Evolutionary conservation across 2,113 vertebrate species (phyloP).

Genomic region (Pelusios castaneus): DNA sequence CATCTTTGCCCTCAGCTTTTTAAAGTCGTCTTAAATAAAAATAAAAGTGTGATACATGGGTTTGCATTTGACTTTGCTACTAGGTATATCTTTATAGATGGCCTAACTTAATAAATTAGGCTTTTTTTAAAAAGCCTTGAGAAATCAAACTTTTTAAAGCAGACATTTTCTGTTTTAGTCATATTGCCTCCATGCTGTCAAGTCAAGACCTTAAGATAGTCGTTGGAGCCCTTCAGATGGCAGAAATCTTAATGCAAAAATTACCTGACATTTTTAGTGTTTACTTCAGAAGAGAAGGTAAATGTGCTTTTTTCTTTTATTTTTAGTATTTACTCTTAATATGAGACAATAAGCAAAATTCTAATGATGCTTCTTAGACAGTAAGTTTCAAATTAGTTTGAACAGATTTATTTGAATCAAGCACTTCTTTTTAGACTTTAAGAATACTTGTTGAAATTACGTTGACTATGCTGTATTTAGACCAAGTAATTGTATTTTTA

Average conservation of each 20-base stretch:
- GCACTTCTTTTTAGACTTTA: neutral
- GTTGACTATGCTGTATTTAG: neutral
- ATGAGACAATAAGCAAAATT: neutral
- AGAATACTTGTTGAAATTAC: neutral
- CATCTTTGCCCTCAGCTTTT: neutral
- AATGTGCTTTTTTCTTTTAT: neutral
- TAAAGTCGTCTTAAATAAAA: neutral
- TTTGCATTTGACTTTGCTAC: neutral
- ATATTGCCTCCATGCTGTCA: constrained; percentile 99
- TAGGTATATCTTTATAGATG: neutral
- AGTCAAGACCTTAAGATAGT: constrained; percentile 99
- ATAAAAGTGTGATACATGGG: neutral
- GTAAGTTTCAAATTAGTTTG: neutral
- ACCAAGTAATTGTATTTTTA: neutral
- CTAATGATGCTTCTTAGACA: neutral
- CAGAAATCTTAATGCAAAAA: constrained; percentile 99
- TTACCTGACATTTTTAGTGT: constrained; percentile 98
- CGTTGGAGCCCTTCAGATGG: constrained; percentile 98
- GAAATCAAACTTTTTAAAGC: neutral
- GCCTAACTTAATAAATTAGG: neutral
- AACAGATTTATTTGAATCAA: neutral
- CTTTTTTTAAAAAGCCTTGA: neutral
- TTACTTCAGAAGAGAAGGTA: constrained; percentile 99
- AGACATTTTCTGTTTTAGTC: constrained; percentile 82
- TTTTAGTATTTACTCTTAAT: neutral